Percentiles rank a stretch among this genome's conserved stretches.
Evolutionary conservation across 2,797 vertebrate species (phyloP).

Genomic region (Alectoris magna): DNA sequence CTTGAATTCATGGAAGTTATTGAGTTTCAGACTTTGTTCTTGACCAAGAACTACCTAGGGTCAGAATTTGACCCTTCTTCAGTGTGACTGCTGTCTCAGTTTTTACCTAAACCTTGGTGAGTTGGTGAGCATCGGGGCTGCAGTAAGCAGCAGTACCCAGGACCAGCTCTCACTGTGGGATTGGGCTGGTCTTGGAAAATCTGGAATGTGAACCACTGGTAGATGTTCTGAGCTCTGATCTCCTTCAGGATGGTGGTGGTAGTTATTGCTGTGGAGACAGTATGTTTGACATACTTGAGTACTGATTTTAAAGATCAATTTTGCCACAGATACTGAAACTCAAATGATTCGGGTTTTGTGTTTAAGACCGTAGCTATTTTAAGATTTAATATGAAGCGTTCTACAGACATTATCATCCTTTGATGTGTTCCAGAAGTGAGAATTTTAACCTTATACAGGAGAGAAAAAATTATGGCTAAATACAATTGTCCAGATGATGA

Average conservation of each 20-base stretch:
- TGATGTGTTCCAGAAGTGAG: neutral
- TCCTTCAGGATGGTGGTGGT: neutral
- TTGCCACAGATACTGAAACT: neutral
- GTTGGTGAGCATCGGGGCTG: neutral
- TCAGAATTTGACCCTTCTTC: neutral
- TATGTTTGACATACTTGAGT: neutral
- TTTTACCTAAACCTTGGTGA: neutral
- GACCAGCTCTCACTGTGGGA: neutral
- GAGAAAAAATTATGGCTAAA: neutral
- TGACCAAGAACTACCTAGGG: neutral
- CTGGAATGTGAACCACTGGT: neutral
- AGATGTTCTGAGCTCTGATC: neutral
- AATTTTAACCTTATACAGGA: neutral
- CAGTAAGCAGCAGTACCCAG: neutral
- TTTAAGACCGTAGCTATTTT: neutral
- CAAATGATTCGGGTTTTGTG: neutral
- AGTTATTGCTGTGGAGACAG: neutral
- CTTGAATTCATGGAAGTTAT: neutral
- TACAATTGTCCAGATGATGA: neutral
- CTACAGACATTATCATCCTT: neutral
- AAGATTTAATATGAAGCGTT: neutral
- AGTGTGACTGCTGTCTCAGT: neutral
- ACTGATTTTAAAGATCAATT: neutral
- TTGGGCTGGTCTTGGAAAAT: neutral
- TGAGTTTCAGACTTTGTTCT: neutral